These are phyloP conservation scores for Eupelmus urozonus DNA, from an alignment of 2,888 invertebrate genomes.

Conservation along the genomic window DNA sequence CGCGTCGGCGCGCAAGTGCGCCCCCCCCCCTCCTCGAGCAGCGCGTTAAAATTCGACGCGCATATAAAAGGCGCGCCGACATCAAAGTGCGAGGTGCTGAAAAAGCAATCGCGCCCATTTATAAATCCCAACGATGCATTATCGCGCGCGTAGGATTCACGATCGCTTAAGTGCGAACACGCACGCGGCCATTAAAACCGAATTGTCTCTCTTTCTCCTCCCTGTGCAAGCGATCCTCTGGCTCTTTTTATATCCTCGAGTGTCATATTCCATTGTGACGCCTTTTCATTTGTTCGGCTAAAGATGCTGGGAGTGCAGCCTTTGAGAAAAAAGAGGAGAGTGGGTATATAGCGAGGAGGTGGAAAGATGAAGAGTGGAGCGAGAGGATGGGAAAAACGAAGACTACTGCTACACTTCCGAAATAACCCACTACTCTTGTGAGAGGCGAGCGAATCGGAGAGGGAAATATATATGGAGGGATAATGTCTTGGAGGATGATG, in stretches of 20 bases:
- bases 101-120: slow-evolving; percentile 57
- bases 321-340: slow-evolving; percentile 42
- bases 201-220: slow-evolving; percentile 42
- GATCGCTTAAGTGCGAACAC: slow-evolving; percentile 53
- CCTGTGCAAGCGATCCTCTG: background rate
- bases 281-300: slow-evolving; percentile 62
- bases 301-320: slow-evolving; percentile 52
- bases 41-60: slow-evolving; percentile 35
- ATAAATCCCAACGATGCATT: slow-evolving; percentile 54
- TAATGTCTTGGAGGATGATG: background rate
- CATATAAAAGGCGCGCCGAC: slow-evolving; percentile 36
- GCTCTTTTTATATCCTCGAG: background rate
- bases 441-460: background rate
- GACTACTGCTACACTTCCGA: slow-evolving; percentile 19
- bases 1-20: no score
- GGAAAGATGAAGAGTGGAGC: slow-evolving; percentile 6
- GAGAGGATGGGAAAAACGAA: slow-evolving; percentile 13
- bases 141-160: slow-evolving; percentile 49
- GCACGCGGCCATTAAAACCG: slow-evolving; percentile 53
- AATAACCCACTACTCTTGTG: slow-evolving; percentile 24
- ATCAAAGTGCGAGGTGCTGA: slow-evolving; percentile 39
- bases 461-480: background rate
- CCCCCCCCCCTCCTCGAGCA: no score
- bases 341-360: background rate
- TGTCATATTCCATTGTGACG: slow-evolving; percentile 60